Evolutionary conservation across 1,140 invertebrate genomes (phyloP).

Genomic region (Caenorhabditis inopinata): DNA sequence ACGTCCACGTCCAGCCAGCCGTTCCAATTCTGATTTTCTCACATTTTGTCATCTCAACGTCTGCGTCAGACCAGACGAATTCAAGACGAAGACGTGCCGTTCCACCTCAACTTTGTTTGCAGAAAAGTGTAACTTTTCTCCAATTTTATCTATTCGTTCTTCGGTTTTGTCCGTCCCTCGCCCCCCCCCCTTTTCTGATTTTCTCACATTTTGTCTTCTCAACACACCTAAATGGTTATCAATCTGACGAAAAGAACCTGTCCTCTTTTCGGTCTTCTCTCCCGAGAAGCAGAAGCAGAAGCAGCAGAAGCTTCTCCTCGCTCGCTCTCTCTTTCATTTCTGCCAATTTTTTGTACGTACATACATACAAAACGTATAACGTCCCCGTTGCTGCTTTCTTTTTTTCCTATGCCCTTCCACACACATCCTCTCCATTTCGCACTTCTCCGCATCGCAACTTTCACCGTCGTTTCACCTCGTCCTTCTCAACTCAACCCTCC

Average conservation of each 20-base stretch:
- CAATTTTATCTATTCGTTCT: background rate
- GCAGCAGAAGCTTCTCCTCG: background rate
- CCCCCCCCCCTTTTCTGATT: background rate
- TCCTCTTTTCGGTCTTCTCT: background rate
- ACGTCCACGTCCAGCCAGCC: no score
- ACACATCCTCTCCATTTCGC: background rate
- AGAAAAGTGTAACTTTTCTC: no score
- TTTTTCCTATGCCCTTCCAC: constrained; percentile 21
- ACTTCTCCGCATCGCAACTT: background rate
- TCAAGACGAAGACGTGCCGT: no score
- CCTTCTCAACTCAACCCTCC: no score
- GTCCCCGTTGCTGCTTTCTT: no score
- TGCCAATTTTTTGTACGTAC: background rate
- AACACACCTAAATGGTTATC: background rate
- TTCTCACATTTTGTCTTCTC: constrained; percentile 17
- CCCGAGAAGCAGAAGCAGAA: no score
- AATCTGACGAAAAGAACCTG: background rate
- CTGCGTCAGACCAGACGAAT: no score
- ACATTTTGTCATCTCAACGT: no score
- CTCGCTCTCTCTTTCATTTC: background rate
- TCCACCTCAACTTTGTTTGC: background rate
- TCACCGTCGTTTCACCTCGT: constrained; percentile 26
- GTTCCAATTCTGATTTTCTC: no score
- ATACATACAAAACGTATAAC: background rate
- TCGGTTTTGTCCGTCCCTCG: background rate